Evolutionary conservation across 2,888 invertebrate genomes (phyloP), one percentile per base, ranked within the genome.

Genomic region (Temnothorax rugatulus): DNA sequence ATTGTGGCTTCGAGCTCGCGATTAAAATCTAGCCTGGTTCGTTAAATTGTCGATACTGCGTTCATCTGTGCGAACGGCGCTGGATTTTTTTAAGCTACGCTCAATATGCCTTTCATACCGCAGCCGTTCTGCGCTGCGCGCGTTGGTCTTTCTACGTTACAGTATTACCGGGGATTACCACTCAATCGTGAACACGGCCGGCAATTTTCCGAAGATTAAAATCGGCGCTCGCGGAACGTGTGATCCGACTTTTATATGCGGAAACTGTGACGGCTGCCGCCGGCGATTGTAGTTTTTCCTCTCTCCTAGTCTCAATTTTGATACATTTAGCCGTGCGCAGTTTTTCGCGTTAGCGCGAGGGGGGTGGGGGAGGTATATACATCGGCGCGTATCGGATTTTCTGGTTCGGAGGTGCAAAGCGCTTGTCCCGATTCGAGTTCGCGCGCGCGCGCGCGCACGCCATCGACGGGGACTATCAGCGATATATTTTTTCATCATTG

Each of bases 191-290:
- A 54, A 9, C 57, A 25, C 66, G 77, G 29, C 44, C 68, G 44
- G 57, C 77, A 77, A 77, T 77, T 77, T 77, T 68, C 68, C 77
- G 68, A 77, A 77, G 77, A 77, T 77, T 77, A 77, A 77, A 77
- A 77, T 68, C 57, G 68, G 47, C 57, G 44, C 66, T 41, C 64
- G 76, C 76, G 52, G 25, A 64, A 64, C 68, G 77, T 34, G 77
- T 44, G 68, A 77, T 77, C 57, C 77, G 77, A 68, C 77, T 77
- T 77, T 68, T 77, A 68, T 75, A 77, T 44, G 66, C 66, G 54
- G 41, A 41, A 34, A 68, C 54, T n/a, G 44, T 77, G 77, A 77
- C 77, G 68, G 29, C 21, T 25, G 77, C 54, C 54, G 66, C 0
- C 77, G n/a, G 77, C 68, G 77, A 68, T 68, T 68, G 68, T 68